Base-by-base conservation (phyloP, 23 tunicate genomes). In the Trididemnum nubilum region DNA sequence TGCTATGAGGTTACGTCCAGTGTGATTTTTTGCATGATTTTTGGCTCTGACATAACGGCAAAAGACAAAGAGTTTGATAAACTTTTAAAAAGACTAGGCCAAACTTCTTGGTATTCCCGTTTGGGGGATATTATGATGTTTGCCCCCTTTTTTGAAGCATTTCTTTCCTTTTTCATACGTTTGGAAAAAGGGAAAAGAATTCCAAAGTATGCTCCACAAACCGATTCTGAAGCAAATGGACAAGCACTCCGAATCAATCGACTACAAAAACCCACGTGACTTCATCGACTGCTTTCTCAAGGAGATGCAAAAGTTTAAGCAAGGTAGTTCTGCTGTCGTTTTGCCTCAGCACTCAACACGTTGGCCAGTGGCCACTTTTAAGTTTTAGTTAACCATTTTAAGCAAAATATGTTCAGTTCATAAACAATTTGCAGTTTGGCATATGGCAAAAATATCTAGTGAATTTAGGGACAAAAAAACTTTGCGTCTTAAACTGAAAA, bases 201-300 rank as follows among this genome's bases (percentile, higher is more conserved):
- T 77, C 28, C 77, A 65, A 31, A 26, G 35, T n/a, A 57, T 51
- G 1, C 35, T 75, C 25, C 79, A 82, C 25, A 19, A 21, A 18
- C 30, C 54, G 39, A 73, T 88, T 36, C 36, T 29, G 0, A 36
- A 73, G 34, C 51, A 82, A 65, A 50, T 82, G 0, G 61, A 77
- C 32, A 81, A 76, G 33, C 93, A 88, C 58, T 35, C 26, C 35
- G 22, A 26, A 36, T 49, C 83, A 35, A 35, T 72, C 49, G 93
- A 88, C 59, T 37, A 35, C 23, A 54, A 76, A 1, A 61, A 82
- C 29, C 87, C 93, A 51, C 78, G 93, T 18, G 93, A 88, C 64
- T 82, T 65, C 65, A 82, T 82, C 34, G 93, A 88, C 51, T 76
- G 79, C 29, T 88, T 88, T 40, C 58, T 88, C 19, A n/a, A n/a